A percentile compares a stretch with the other conserved stretches of the same genome.
Conservation (phyloP, 2,113 vertebrate species). For the Phaetusa simplex region DNA sequence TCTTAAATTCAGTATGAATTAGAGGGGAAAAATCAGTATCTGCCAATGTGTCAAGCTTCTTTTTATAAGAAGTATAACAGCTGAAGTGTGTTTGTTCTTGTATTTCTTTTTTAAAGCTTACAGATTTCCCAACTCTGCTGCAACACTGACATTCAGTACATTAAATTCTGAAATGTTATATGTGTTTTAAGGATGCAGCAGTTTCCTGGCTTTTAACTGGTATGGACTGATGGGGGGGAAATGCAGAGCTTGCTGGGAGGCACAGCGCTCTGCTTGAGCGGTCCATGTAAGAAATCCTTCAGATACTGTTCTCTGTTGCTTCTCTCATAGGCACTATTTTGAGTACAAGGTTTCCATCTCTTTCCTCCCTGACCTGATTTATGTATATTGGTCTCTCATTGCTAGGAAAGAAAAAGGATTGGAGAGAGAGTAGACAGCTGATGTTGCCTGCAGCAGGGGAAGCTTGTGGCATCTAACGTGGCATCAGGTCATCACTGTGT, state of each 20-base stretch:
- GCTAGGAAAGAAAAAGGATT: not conserved
- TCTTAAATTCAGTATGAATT: not conserved
- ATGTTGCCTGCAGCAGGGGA: not conserved
- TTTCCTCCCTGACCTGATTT: not conserved
- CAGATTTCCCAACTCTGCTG: not conserved
- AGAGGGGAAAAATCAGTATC: not conserved
- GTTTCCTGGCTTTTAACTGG: not conserved
- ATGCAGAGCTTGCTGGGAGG: not conserved
- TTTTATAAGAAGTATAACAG: not conserved
- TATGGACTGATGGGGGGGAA: not conserved
- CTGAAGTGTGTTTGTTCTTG: not conserved
- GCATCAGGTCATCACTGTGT: not conserved
- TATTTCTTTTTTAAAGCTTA: not conserved
- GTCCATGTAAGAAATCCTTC: not conserved
- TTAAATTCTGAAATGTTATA: not conserved
- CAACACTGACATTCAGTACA: not conserved
- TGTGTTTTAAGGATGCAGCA: not conserved
- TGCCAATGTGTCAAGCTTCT: not conserved
- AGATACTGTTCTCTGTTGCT: not conserved
- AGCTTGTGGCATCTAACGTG: not conserved
- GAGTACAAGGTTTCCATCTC: not conserved
- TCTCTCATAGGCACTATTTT: not conserved
- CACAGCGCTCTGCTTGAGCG: not conserved
- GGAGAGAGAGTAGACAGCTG: not conserved
- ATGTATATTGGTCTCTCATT: not conserved